Conservation (phyloP, 2,113 vertebrate species). For the Python bivittatus region DNA sequence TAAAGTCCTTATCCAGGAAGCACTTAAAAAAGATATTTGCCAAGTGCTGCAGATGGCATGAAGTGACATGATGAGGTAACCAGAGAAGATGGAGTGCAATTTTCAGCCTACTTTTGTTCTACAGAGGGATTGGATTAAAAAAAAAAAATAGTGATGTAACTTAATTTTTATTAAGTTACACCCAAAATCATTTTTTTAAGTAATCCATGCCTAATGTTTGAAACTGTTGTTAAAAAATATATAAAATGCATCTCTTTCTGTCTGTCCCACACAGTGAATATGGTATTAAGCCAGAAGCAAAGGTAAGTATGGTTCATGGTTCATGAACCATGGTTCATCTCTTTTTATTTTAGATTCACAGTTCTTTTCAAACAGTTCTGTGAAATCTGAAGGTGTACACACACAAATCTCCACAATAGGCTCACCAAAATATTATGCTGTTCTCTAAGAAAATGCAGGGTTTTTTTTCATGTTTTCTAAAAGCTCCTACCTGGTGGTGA, state of each 20-base stretch:
- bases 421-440: not conserved
- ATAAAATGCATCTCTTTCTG: not conserved
- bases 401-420: not conserved
- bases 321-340: too few relatives aligned
- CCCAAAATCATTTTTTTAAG: not conserved
- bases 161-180: not conserved
- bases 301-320: not conserved
- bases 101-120: not conserved
- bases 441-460: not conserved
- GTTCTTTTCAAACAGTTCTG: not conserved
- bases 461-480: not conserved
- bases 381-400: constrained; percentile 1
- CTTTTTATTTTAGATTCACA: not conserved
- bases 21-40: not conserved
- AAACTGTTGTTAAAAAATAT: not conserved
- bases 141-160: not conserved
- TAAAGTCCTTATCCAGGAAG: not conserved
- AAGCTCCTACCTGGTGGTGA: not conserved
- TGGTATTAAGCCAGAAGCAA: not conserved
- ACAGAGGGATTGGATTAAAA: not conserved
- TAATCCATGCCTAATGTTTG: not conserved
- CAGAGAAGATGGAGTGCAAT: not conserved
- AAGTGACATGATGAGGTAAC: not conserved
- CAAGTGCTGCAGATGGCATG: not conserved
- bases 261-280: not conserved